A percentile compares a stretch with the other conserved stretches of the same genome.
Conservation (phyloP, 2,888 invertebrate species). For the Drosophila eohydei region DNA sequence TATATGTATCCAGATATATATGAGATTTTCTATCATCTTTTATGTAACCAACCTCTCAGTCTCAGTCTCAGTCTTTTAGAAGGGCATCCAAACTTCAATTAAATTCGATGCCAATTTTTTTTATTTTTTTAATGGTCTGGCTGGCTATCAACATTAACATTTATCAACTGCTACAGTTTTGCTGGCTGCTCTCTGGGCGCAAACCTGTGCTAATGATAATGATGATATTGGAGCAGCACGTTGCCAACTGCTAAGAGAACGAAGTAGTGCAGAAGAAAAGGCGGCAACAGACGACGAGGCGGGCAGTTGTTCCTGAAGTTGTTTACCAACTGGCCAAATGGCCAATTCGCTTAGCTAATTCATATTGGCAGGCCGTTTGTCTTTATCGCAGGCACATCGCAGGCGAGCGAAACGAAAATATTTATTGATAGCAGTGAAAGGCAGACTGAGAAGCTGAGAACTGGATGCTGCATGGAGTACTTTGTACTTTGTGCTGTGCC, state of each 20-base stretch:
- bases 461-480: constrained; percentile 30
- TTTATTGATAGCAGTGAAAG: constrained; percentile 80
- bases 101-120: constrained; percentile 7
- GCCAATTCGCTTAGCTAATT: constrained; percentile 79
- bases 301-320: constrained; percentile 28
- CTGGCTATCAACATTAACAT: constrained; percentile 78
- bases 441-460: constrained; percentile 45
- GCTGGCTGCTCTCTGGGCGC: constrained; percentile 57
- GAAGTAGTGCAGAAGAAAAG: constrained; percentile 1
- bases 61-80: constrained; percentile 9
- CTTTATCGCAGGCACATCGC: constrained; percentile 74
- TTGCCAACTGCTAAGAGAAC: constrained; percentile 29
- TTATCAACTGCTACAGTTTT: constrained; percentile 77
- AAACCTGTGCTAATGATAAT: constrained; percentile 75
- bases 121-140: constrained; percentile 47
- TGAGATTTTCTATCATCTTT: neutral
- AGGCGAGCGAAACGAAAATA: constrained; percentile 52
- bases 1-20: neutral
- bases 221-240: constrained; percentile 72
- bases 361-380: constrained; percentile 78
- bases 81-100: constrained; percentile 35
- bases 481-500: constrained; percentile 49
- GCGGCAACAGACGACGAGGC: constrained; percentile 2
- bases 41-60: neutral
- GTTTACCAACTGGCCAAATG: constrained; percentile 74